Evolutionary conservation across 2,113 vertebrate species (phyloP).

Genomic region (Rhinolophus sinicus): DNA sequence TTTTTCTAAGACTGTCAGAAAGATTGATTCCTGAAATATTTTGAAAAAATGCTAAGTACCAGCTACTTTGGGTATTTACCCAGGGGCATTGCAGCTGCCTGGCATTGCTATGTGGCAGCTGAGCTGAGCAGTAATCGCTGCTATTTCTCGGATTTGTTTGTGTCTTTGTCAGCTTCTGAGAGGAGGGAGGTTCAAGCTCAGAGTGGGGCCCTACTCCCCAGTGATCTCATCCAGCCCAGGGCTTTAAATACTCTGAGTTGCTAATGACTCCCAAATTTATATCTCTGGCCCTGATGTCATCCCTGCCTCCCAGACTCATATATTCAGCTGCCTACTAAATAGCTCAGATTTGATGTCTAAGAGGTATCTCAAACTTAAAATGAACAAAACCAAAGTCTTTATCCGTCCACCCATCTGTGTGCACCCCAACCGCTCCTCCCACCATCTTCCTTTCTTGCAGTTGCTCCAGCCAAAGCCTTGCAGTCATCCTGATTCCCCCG

Average conservation of each 20-base stretch:
- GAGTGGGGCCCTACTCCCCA: not conserved
- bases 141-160: constrained; percentile 71
- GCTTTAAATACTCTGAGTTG: constrained; percentile 55
- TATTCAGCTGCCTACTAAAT: not conserved
- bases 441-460: not conserved
- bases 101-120: constrained; percentile 60
- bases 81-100: constrained; percentile 68
- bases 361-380: not conserved
- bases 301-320: not conserved
- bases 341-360: constrained; percentile 17
- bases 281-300: constrained; percentile 48
- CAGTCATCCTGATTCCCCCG: not conserved
- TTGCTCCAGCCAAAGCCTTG: not conserved
- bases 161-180: constrained; percentile 66
- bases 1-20: constrained; percentile 67
- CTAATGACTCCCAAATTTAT: constrained; percentile 62
- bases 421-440: not conserved
- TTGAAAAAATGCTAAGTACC: constrained; percentile 65
- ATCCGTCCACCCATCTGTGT: not conserved
- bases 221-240: constrained; percentile 60
- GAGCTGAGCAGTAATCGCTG: constrained; percentile 60
- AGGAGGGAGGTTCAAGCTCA: constrained; percentile 54
- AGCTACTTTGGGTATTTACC: constrained; percentile 70
- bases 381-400: not conserved
- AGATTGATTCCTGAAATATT: constrained; percentile 69